Evolutionary conservation across 2,888 invertebrate species (phyloP).

Genomic region (Tortrix viridana): DNA sequence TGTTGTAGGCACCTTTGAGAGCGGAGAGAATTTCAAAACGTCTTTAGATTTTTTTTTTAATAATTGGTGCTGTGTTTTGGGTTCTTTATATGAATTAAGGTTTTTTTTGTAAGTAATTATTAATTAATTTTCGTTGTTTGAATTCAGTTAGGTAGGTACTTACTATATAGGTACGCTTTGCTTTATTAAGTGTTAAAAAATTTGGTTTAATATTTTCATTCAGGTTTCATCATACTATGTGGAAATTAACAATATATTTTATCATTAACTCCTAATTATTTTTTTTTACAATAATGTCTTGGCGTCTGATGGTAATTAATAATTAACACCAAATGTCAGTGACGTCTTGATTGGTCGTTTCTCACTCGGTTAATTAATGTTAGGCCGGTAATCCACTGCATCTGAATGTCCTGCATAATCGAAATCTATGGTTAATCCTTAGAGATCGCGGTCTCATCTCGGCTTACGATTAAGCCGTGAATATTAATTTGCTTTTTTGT

Average conservation of each 20-base stretch:
- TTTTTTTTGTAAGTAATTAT: too few relatives aligned
- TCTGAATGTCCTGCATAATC: slow-evolving; percentile 27
- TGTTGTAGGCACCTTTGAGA: slow-evolving; percentile 15
- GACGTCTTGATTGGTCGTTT: slow-evolving; percentile 30
- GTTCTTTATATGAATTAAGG: too few relatives aligned
- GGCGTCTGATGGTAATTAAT: slow-evolving; percentile 20
- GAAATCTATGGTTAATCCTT: slow-evolving; percentile 33
- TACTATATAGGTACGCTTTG: too few relatives aligned
- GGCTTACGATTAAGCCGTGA: slow-evolving; percentile 7
- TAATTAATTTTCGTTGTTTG: too few relatives aligned
- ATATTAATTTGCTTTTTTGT: background rate
- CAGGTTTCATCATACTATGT: too few relatives aligned
- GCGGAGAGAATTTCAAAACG: background rate
- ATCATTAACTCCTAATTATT: background rate
- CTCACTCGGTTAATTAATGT: slow-evolving; percentile 25
- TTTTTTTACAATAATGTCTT: background rate
- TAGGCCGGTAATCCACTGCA: slow-evolving; percentile 24
- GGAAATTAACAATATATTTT: background rate
- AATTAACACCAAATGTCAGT: slow-evolving; percentile 17
- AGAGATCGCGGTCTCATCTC: slow-evolving; percentile 18
- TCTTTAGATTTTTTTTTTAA: background rate
- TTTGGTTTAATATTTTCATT: too few relatives aligned
- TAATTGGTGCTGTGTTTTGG: background rate
- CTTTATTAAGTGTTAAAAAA: too few relatives aligned
- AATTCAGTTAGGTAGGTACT: too few relatives aligned